These are phyloP conservation scores for Phataginus tetradactyla DNA, from an alignment of 2,797 vertebrate genomes.

Conservation along the genomic window DNA sequence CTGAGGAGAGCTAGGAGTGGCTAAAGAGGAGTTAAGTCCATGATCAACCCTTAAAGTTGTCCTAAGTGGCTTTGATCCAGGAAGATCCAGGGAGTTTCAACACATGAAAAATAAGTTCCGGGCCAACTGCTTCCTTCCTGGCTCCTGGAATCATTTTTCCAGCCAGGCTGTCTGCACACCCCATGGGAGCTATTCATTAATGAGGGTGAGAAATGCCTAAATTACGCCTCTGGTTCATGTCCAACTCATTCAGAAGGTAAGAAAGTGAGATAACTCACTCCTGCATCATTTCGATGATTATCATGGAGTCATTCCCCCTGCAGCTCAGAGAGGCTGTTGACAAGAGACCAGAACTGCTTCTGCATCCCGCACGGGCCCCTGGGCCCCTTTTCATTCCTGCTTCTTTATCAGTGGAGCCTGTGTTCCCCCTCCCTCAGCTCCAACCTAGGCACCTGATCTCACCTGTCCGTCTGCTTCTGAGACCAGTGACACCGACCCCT, in stretches of 20 bases:
- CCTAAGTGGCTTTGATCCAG: constrained; percentile 53
- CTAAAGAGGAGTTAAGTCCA: not conserved
- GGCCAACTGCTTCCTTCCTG: constrained; percentile 66
- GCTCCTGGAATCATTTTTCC: constrained; percentile 72
- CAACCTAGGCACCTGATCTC: not conserved
- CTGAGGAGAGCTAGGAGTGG: not conserved
- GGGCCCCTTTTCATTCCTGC: not conserved
- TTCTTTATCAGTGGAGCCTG: not conserved
- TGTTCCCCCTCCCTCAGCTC: not conserved
- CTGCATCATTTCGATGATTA: not conserved
- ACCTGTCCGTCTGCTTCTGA: not conserved
- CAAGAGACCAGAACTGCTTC: not conserved
- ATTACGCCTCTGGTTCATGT: constrained; percentile 74
- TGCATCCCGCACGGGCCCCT: not conserved
- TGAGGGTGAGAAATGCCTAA: constrained; percentile 76
- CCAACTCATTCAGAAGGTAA: constrained; percentile 76
- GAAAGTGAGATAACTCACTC: constrained; percentile 74
- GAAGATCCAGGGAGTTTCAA: constrained; percentile 54
- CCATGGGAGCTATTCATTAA: constrained; percentile 78
- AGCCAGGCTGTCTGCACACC: constrained; percentile 55
- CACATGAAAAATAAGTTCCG: constrained; percentile 66
- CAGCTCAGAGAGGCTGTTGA: constrained; percentile 40
- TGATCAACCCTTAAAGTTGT: not conserved
- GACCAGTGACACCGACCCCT: not conserved
- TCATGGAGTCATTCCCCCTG: constrained; percentile 22